Percentiles rank a stretch among this genome's conserved stretches.
phyloP scores from a whole-genome alignment of 2,888 invertebrate genomes.

The Ophraella communa region DNA sequence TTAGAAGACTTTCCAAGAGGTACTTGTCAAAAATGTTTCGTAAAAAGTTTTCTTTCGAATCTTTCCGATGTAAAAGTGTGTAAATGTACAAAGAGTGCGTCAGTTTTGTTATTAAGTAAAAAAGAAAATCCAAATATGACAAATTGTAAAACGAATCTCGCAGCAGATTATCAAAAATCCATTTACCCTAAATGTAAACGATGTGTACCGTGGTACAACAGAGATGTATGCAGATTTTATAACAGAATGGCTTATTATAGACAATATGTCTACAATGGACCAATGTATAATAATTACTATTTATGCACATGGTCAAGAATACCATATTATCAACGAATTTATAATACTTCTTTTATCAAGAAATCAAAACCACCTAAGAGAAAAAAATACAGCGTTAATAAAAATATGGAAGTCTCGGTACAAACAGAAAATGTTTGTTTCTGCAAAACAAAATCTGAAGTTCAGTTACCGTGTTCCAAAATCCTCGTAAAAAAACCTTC shows the following conservation, averaged over 20 bases:
- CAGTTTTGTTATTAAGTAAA: too few relatives aligned
- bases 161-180: not conserved
- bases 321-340: not conserved
- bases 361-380: not conserved
- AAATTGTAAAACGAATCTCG: too few relatives aligned
- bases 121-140: too few relatives aligned
- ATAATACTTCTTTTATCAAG: not conserved
- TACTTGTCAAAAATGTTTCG: not conserved
- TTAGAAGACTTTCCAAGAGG: not conserved
- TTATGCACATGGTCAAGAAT: not conserved
- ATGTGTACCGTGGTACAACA: not conserved
- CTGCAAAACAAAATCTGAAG: not conserved
- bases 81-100: not conserved
- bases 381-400: too few relatives aligned
- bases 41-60: not conserved
- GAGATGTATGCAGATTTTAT: not conserved
- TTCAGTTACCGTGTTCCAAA: not conserved
- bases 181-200: not conserved
- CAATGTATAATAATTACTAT: not conserved
- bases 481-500: not conserved
- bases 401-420: too few relatives aligned
- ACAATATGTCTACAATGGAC: not conserved
- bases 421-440: not conserved
- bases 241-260: not conserved
- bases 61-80: not conserved